Base-by-base conservation (phyloP, 2,113 vertebrate species). In the Percopsis transmontana region DNA sequence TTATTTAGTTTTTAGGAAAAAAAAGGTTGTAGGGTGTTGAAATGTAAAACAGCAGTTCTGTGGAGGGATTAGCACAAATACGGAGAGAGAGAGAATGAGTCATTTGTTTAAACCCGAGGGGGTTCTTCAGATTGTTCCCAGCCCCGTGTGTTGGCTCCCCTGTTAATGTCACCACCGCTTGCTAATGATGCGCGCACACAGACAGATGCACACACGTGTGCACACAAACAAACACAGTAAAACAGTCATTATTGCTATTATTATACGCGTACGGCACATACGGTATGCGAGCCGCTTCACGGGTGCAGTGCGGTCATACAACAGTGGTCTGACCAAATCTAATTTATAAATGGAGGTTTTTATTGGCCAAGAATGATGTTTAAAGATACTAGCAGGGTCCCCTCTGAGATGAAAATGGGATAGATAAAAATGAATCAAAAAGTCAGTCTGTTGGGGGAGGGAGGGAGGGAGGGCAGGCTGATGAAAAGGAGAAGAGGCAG, bases 381-480 rank as follows among this genome's bases (percentile, higher is more conserved):
- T 66, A 71, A 72, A 70, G 68, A 76, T 42, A 70, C 19, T 33
- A 52, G 58, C 72, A 68, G 60, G 64, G 9, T 48, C 33, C 18
- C 23, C 20, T 27, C 39, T 71, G 62, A 68, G 72, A 87, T 80
- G 68, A 68, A 86, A 88, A 85, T 72, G 58, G 69, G 66, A 65
- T 77, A 71, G 74, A 85, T 85, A 81, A 88, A 91, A 88, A 81
- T 87, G 67, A 81, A 84, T 87, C 78, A 81, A 81, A 87, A 79
- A 75, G 70, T 67, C 76, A 66, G 73, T 67, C 62, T 63, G 77
- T 65, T 60, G 61, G 77, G 70, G 70, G 77, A 80, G 81, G 85
- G 79, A 82, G 83, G 81, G 74, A 5, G 33, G 45, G 45, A 13
- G n/a, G 19, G 40, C 93, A 91, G 91, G 94, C 93, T 91, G 91